Evolutionary conservation across 2,113 vertebrate genomes (phyloP), one percentile per base, ranked within the genome.

Genomic region (Eonycteris spelaea): DNA sequence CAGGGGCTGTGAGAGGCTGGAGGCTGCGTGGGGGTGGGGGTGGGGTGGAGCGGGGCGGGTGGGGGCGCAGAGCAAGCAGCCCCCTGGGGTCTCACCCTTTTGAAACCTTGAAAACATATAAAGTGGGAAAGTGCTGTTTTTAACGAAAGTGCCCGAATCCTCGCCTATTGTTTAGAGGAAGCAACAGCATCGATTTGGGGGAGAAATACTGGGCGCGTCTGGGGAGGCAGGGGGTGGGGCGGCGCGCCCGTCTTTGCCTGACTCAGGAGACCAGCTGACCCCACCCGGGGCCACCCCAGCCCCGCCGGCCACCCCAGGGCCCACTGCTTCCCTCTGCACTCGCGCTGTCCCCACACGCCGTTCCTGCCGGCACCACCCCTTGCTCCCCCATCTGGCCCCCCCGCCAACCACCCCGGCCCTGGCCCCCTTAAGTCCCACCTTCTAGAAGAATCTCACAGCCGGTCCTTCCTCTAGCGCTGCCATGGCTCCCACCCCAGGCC

Each of bases 301-400:
- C n/a, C 65, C 55, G 78, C n/a, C 35, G 24, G 11, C 24, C 67
- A 13, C 2, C 2, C 12, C n/a, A 3, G 7, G 40, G 24, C 61
- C 24, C 45, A 22, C 15, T 5, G 24, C 5, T 33, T 70, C 43
- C 19, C 6, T 33, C 12, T 2, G 2, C 61, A 19, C 14, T n/a
- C 21, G 6, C 22, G 28, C 38, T 48, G 40, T 55, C 75, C 21
- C 45, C 13, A n/a, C 22, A 30, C 19, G 0, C 48, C 1, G 7
- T 15, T 7, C 0, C 0, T 10, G 7, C 33, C 22, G 6, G 14
- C 24, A 6, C 8, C 5, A 6, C 0, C 35, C 35, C 92, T 18
- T 3, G 0, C 4, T 73, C 18, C 30, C 19, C 55, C 18, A 6
- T 4, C 24, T 9, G 38, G 11, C 21, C 26, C 19, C 28, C 9